Evolutionary conservation across 2,888 invertebrate genomes (phyloP).

Genomic region (Ormyrus labotus): DNA sequence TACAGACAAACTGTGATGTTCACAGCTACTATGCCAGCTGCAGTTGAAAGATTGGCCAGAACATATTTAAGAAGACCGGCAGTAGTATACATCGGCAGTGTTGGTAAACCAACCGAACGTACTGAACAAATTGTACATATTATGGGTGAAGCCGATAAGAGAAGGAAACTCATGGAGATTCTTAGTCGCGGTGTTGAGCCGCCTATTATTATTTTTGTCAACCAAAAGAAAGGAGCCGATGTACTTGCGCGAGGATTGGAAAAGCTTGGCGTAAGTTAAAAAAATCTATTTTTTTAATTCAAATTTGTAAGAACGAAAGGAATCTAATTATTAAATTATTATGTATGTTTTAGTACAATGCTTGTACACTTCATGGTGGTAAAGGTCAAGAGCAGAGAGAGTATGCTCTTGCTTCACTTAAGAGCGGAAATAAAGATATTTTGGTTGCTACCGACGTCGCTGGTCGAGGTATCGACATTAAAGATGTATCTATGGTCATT

Average conservation of each 20-base stretch:
- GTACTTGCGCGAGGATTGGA: conserved; percentile 97
- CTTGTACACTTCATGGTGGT: conserved; percentile 98
- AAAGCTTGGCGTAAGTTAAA: conserved; percentile 86
- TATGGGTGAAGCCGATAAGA: conserved; percentile 96
- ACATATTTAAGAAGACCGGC: conserved; percentile 96
- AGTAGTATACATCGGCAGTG: conserved; percentile 97
- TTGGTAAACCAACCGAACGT: conserved; percentile 97
- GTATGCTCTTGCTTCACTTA: conserved; percentile 96
- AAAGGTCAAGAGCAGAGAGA: conserved; percentile 99
- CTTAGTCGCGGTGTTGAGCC: conserved; percentile 94
- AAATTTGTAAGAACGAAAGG: not conserved
- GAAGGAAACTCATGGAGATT: conserved; percentile 96
- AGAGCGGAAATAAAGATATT: conserved; percentile 97
- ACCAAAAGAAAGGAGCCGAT: conserved; percentile 99
- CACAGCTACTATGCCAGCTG: conserved; percentile 99
- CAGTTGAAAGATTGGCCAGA: conserved; percentile 96
- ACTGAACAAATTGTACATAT: conserved; percentile 98
- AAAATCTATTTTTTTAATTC: not conserved
- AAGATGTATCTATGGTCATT: conserved; percentile 98
- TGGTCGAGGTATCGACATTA: conserved; percentile 99
- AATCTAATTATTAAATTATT: conserved; percentile 2
- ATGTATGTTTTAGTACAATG: conserved; percentile 83
- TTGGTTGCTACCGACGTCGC: conserved; percentile 99
- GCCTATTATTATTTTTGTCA: conserved; percentile 99
- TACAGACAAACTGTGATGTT: conserved; percentile 99